Evolutionary conservation across 2,113 vertebrate species (phyloP).

Genomic region (Psilopsiagon aymara): DNA sequence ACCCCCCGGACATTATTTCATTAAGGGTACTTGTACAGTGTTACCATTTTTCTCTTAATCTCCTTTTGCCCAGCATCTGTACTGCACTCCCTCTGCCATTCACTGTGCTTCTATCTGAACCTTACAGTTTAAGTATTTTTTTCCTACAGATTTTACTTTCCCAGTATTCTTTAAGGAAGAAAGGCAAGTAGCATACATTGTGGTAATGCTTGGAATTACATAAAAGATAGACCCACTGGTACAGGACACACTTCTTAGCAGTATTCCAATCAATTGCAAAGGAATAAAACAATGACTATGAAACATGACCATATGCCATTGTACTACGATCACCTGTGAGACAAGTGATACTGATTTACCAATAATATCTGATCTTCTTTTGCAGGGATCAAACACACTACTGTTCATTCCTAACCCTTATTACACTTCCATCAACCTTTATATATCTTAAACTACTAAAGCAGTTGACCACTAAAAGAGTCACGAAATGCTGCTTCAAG

Average conservation of each 20-base stretch:
- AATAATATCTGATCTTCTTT: not conserved
- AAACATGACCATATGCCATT: not conserved
- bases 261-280: not conserved
- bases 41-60: not conserved
- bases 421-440: not conserved
- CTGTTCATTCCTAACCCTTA: not conserved
- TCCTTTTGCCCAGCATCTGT: not conserved
- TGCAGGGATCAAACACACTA: not conserved
- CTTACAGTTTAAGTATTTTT: not conserved
- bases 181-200: not conserved
- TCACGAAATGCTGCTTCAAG: not conserved
- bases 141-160: not conserved
- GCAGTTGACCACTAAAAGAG: not conserved
- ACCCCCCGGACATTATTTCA: not conserved
- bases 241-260: rapidly evolving
- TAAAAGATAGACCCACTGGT: not conserved
- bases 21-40: not conserved
- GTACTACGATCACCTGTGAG: not conserved
- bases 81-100: not conserved
- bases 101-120: not conserved
- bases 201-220: not conserved
- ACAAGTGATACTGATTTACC: not conserved
- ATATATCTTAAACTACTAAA: not conserved
- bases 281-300: not conserved
- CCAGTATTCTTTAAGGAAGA: not conserved